Base-by-base conservation (phyloP, 1,140 invertebrate genomes). In the Condylostylus longicornis region DNA sequence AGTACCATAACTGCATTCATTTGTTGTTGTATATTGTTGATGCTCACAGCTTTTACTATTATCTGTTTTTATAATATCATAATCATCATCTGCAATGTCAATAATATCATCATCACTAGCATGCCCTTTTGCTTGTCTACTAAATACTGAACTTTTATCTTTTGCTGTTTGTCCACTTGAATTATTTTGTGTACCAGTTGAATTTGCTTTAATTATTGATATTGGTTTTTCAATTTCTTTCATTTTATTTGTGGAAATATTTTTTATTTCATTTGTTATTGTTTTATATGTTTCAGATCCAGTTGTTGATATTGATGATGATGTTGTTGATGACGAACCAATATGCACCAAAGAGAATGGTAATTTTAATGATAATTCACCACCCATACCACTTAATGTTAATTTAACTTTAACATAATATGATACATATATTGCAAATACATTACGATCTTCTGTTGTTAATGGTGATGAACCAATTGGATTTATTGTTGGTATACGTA, bases 401-500 rank as follows among this genome's bases (percentile, higher is more conserved):
- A 84, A 60, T 62, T 85, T 85, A 0, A 86, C 78, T 71, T 88
- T 86, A 0, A 87, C 82, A 46, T 88, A 88, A 53, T 88, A 88
- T 1, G 80, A 83, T 5, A 89, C 83, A 53, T 87, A 87, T 42
- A 88, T 88, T 33, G 83, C 83, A 50, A 87, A 88, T 2, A 86
- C 79, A 50, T 86, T 86, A 35, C 82, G 67, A 36, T 83, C 79
- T 36, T 82, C 74, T 0, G 70, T 61, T 6, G 59, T 59, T 7
- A 31, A 15, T 15, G 15, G 5, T 15, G 7, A 6, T 13, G 10
- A 31, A 7, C 6, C 10, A 7, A 31, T 10, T 14, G 20, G 3
- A 25, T 17, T 8, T 18, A 18, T 18, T 20, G 58, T 54, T 5
- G 55, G 55, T 2, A 53, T 50, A 1, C 55, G 49, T 9, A 58